phyloP scores from a whole-genome alignment of 2,888 invertebrate genomes.

The Brassicogethes aeneus region DNA sequence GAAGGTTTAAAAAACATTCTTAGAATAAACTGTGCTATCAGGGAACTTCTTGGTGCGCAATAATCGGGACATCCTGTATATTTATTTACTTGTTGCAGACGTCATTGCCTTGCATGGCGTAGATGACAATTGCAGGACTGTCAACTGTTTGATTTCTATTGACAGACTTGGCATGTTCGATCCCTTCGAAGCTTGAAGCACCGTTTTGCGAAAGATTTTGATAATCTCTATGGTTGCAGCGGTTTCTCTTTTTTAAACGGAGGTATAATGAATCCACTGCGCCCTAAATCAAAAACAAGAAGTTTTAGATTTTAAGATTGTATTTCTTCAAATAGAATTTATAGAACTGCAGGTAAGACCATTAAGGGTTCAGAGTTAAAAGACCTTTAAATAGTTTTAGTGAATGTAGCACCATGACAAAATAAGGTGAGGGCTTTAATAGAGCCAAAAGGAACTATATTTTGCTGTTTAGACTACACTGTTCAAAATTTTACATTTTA shows the following conservation, averaged over 20 bases:
- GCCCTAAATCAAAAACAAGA: conserved; percentile 20
- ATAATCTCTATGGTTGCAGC: conserved; percentile 44
- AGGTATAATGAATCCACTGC: conserved; percentile 30
- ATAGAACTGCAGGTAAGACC: no score
- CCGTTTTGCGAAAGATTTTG: conserved; percentile 44
- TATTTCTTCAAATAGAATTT: no score
- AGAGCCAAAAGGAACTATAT: no score
- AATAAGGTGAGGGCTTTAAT: no score
- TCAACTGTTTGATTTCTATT: conserved; percentile 35
- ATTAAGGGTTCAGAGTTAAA: no score
- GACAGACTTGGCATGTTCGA: conserved; percentile 28
- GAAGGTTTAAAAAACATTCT: no score
- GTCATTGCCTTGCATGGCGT: conserved; percentile 44
- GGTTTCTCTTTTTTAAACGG: conserved; percentile 36
- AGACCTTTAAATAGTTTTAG: no score
- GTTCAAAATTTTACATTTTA: no score
- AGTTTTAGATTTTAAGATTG: neutral
- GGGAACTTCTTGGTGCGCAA: neutral
- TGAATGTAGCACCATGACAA: no score
- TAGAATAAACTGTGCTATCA: no score
- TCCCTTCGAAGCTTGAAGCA: conserved; percentile 25
- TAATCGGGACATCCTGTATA: conserved; percentile 1
- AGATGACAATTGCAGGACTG: conserved; percentile 38
- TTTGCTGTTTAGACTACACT: no score
- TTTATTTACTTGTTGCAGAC: conserved; percentile 45